phyloP scores from a whole-genome alignment of 1,140 invertebrate genomes.

The Palaemon carinicauda region DNA sequence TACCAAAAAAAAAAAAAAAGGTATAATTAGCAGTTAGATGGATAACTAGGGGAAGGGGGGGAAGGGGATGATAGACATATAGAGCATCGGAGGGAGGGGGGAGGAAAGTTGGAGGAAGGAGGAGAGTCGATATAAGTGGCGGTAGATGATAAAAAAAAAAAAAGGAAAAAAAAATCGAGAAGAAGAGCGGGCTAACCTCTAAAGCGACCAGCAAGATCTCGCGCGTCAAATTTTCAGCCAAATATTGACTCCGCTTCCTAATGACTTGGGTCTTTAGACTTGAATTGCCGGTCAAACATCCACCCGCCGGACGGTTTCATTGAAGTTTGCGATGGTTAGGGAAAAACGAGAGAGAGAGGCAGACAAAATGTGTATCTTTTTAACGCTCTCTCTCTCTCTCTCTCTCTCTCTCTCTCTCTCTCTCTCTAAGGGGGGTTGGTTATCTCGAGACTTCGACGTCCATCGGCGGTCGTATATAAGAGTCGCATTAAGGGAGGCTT shows the following conservation, averaged over 20 bases:
- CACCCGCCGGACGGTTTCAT: conserved; percentile 8
- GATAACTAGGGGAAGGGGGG: not conserved
- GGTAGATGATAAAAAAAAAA: not conserved
- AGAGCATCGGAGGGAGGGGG: too few relatives aligned
- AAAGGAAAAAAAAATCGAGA: not conserved
- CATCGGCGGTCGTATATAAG: not conserved
- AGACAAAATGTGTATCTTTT: not conserved
- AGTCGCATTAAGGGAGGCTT: not conserved
- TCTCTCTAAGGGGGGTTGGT: not conserved
- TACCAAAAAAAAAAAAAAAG: not conserved
- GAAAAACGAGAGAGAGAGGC: conserved; percentile 20
- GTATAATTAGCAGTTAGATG: not conserved
- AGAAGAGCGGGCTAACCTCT: not conserved
- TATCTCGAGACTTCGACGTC: not conserved
- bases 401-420: not conserved
- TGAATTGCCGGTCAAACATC: conserved; percentile 52
- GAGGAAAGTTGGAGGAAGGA: too few relatives aligned
- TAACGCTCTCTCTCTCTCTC: not conserved
- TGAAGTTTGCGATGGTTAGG: not conserved
- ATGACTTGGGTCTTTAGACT: conserved; percentile 48
- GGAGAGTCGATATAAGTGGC: too few relatives aligned
- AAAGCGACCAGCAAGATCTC: not conserved
- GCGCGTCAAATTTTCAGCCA: not conserved
- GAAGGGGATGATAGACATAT: too few relatives aligned
- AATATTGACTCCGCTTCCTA: conserved; percentile 45